Evolutionary conservation across 2,113 vertebrate species (phyloP), one percentile per base, ranked within the genome.

Genomic region (Cynoglossus semilaevis): DNA sequence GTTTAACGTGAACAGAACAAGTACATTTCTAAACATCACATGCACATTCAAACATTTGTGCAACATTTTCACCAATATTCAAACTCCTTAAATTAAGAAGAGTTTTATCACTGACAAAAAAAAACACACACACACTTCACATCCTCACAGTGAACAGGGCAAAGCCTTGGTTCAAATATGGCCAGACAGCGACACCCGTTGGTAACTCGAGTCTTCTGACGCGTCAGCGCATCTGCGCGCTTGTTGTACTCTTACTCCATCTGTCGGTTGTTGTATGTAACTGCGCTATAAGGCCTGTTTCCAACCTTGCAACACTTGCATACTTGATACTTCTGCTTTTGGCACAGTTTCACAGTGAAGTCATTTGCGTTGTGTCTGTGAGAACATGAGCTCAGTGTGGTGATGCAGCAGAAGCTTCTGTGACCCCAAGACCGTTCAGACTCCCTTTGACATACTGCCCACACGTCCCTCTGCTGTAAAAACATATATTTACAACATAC

Each of bases 151-250:
- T 9, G 16, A 8, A 11, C 7, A n/a, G 34, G 15, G 19, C 5
- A 8, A 47, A 22, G n/a, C 11, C 2, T 7, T 15, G 45, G 29
- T 8, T 8, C 12, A 22, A 47, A 38, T 2, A 1, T 5, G 4
- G 43, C 15, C 18, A 53, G 47, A 75, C 49, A 70, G 73, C 74
- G 75, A 18, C 76, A 63, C 62, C 77, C 77, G 60, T 19, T 44
- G 12, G 51, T 22, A 1, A 1, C 8, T 16, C 15, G 17, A 14
- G 9, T 17, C 10, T 2, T 1, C 11, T 1, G 5, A 10, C 0
- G 11, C 11, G 0, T n/a, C 11, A 0, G 15, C 8, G 13, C 29
- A 0, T 5, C 15, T 0, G 3, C 9, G 16, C 1, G 17, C 9
- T 22, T 6, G 10, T 40, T 40, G 42, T 76, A 4, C 11, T 80